phyloP scores from a whole-genome alignment of 2,113 vertebrate species.

The Cavia porcellus region DNA sequence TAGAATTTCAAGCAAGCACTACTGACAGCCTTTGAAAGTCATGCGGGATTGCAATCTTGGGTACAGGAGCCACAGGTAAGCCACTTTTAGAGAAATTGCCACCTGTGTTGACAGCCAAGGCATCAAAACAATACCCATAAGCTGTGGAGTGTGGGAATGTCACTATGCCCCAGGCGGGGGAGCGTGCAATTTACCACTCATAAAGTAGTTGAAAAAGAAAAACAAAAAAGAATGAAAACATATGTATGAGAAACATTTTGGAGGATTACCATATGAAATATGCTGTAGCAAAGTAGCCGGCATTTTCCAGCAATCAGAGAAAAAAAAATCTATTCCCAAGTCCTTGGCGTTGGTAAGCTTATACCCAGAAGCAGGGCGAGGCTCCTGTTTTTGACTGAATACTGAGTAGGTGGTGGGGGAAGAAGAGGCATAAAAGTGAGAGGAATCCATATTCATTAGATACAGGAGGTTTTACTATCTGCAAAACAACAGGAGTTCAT shows the following conservation, averaged over 20 bases:
- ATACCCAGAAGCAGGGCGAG: neutral
- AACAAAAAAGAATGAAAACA: neutral
- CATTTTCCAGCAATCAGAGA: neutral
- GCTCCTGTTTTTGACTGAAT: neutral
- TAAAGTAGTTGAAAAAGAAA: neutral
- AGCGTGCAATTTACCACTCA: neutral
- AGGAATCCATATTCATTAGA: slow-evolving; percentile 60
- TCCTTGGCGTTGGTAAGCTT: neutral
- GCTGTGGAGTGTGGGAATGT: neutral
- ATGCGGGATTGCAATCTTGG: neutral
- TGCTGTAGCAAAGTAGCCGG: neutral
- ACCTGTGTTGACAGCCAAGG: slow-evolving; percentile 11
- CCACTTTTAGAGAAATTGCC: slow-evolving; percentile 61
- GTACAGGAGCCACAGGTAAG: slow-evolving; percentile 22
- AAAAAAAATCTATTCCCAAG: neutral
- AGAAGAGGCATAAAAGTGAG: neutral
- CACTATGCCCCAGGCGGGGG: neutral
- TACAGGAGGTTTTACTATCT: slow-evolving; percentile 66
- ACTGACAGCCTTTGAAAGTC: slow-evolving; percentile 55
- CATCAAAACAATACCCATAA: slow-evolving; percentile 57
- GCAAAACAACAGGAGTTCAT: slow-evolving; percentile 50
- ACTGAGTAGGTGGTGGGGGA: slow-evolving; percentile 22
- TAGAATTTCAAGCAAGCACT: slow-evolving; percentile 54
- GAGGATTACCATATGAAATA: neutral
- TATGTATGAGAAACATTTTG: neutral